Conservation (phyloP, 2,888 invertebrate species). For the Pemphredon lugubris region DNA sequence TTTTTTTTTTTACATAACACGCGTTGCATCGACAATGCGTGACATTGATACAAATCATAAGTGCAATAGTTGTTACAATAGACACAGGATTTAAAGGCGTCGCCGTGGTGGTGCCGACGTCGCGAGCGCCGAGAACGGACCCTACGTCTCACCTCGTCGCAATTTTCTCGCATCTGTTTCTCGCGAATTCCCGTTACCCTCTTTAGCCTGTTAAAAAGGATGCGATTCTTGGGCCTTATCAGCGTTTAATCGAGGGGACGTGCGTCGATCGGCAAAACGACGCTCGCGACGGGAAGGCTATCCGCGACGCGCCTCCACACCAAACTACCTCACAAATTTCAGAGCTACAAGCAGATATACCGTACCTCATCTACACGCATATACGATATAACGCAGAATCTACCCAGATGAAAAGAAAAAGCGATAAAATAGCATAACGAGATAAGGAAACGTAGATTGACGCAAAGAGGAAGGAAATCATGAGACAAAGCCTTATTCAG, state of each 20-base stretch:
- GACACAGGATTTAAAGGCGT: conserved; percentile 59
- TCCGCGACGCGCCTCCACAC: conserved; percentile 54
- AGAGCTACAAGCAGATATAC: conserved; percentile 53
- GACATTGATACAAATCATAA: conserved; percentile 75
- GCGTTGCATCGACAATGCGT: conserved; percentile 44
- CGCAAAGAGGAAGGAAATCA: neutral
- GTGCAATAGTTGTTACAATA: conserved; percentile 81
- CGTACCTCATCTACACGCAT: conserved; percentile 66
- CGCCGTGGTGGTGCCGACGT: neutral
- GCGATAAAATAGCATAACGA: neutral
- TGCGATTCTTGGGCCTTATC: conserved; percentile 17
- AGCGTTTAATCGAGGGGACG: conserved; percentile 6
- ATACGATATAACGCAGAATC: conserved; percentile 53
- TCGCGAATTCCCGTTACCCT: neutral
- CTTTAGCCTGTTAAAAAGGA: neutral
- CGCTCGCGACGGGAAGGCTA: conserved; percentile 24
- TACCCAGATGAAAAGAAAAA: conserved; percentile 27
- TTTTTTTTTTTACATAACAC: conserved; percentile 46
- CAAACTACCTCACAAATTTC: conserved; percentile 77
- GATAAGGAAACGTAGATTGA: conserved; percentile 8
- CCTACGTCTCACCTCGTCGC: neutral
- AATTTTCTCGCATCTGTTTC: neutral
- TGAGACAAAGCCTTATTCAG: neutral
- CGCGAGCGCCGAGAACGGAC: neutral
- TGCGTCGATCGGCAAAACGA: conserved; percentile 28